Percentiles rank a stretch among this genome's conserved stretches.
Conservation (phyloP, 2,888 invertebrate genomes). For the Onthophagus sagittarius region DNA sequence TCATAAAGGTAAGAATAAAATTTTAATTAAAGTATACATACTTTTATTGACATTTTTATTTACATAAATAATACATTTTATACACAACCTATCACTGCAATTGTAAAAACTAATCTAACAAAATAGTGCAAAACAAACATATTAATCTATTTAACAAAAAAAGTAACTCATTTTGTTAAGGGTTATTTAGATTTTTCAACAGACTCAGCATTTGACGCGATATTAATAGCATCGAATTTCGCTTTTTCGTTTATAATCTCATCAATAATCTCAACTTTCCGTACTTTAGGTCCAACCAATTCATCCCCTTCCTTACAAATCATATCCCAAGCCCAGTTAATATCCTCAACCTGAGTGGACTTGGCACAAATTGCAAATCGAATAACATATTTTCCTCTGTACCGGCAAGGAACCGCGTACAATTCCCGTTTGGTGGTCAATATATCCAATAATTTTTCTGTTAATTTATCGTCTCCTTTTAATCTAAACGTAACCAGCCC, state of each 20-base stretch:
- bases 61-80: neutral
- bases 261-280: neutral
- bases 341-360: constrained; percentile 64
- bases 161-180: neutral
- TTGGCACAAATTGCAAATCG: constrained; percentile 81
- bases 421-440: constrained; percentile 74
- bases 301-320: constrained; percentile 30
- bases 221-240: constrained; percentile 23
- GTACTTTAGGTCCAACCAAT: constrained; percentile 4
- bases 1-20: too few species aligned
- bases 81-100: neutral
- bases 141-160: neutral
- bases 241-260: constrained; percentile 18
- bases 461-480: constrained; percentile 67
- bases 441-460: constrained; percentile 66
- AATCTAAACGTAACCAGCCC: constrained; percentile 86
- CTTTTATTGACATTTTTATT: neutral
- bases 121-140: neutral
- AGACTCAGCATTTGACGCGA: constrained; percentile 16
- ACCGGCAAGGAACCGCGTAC: constrained; percentile 75
- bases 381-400: constrained; percentile 65
- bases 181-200: constrained; percentile 19
- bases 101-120: neutral
- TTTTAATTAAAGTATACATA: neutral
- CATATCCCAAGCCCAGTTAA: constrained; percentile 65